Evolutionary conservation across 2,888 invertebrate genomes (phyloP).

Genomic region (Tetheella fluctuosa): DNA sequence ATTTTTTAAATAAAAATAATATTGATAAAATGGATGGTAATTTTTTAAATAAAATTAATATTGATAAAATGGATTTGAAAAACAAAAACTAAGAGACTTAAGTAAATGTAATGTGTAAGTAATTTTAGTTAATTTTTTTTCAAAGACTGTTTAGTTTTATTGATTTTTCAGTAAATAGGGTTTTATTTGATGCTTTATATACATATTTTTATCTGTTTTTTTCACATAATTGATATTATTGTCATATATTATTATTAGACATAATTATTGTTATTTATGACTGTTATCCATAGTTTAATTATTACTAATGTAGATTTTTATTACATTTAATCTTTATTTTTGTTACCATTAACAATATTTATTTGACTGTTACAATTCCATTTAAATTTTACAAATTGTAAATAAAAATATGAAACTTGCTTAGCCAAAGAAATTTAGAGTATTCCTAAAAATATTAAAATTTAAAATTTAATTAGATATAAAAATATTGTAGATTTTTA

Average conservation of each 20-base stretch:
- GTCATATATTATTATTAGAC: background rate
- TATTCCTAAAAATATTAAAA: conserved; percentile 55
- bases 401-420: conserved; percentile 53
- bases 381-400: conserved; percentile 50
- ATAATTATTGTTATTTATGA: background rate
- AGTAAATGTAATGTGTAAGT: conserved; percentile 16
- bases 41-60: conserved; percentile 9
- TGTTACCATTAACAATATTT: conserved; percentile 5
- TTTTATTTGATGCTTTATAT: background rate
- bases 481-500: background rate
- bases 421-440: conserved; percentile 72
- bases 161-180: conserved; percentile 24
- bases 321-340: background rate
- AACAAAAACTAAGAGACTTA: conserved; percentile 32
- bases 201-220: background rate
- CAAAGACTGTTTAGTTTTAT: conserved; percentile 35
- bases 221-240: background rate
- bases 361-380: conserved; percentile 36
- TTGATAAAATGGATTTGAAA: conserved; percentile 41
- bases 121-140: conserved; percentile 30
- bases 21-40: conserved; percentile 35
- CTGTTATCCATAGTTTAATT: background rate
- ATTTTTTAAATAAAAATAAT: conserved; percentile 2
- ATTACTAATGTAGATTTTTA: background rate
- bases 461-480: conserved; percentile 37